Evolutionary conservation across 2,888 invertebrate species (phyloP).

Genomic region (Acronicta leporina): DNA sequence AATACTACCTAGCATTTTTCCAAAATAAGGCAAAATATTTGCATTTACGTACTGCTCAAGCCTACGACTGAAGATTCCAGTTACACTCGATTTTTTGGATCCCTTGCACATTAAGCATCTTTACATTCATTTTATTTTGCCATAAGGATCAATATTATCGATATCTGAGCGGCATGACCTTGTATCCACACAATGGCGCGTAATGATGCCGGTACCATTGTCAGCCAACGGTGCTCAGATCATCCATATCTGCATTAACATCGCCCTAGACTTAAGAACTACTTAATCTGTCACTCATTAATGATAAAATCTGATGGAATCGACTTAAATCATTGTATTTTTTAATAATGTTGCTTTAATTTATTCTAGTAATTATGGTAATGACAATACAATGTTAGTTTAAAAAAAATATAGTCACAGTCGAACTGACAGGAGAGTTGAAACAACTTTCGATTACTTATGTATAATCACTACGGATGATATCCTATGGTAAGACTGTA

Average conservation of each 20-base stretch:
- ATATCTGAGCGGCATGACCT: conserved; percentile 53
- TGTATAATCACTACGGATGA: neutral
- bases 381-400: neutral
- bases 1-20: too few relatives aligned
- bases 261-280: conserved; percentile 47
- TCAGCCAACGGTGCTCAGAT: conserved; percentile 60
- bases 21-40: too few relatives aligned
- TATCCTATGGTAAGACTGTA: conserved; percentile 13
- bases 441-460: conserved; percentile 17
- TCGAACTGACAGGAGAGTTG: neutral
- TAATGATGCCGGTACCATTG: conserved; percentile 66
- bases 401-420: neutral
- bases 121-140: conserved; percentile 4
- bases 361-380: neutral
- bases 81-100: neutral
- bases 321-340: neutral
- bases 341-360: neutral
- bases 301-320: neutral
- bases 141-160: conserved; percentile 33
- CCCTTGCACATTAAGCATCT: neutral
- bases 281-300: conserved; percentile 22
- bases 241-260: conserved; percentile 62
- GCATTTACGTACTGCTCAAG: too few relatives aligned
- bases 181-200: conserved; percentile 63
- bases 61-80: neutral